phyloP scores from a whole-genome alignment of 2,797 vertebrate species.

The Notoglanidium macrostoma region DNA sequence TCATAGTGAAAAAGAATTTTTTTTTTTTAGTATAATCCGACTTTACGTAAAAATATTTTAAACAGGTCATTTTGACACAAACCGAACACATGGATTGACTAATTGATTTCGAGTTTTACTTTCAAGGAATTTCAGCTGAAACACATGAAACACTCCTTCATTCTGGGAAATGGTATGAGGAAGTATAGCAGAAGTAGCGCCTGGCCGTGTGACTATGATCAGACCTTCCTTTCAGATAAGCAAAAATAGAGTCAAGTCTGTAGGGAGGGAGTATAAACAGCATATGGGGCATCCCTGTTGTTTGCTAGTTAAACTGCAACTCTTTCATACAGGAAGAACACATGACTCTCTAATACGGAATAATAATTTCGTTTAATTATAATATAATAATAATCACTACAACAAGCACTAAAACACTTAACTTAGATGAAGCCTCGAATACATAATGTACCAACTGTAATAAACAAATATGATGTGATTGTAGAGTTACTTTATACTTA shows the following conservation, averaged over 20 bases:
- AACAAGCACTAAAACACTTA: slow-evolving; percentile 9
- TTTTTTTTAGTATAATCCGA: not conserved
- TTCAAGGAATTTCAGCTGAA: not conserved
- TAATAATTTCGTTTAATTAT: too few relatives aligned
- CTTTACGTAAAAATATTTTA: not conserved
- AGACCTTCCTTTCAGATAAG: slow-evolving; percentile 32
- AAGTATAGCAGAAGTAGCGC: not conserved
- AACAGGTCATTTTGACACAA: slow-evolving; percentile 2
- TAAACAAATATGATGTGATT: not conserved
- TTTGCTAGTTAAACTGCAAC: slow-evolving; percentile 32
- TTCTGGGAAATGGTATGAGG: not conserved
- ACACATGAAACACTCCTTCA: not conserved
- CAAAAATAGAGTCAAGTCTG: not conserved
- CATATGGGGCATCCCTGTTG: slow-evolving; percentile 12
- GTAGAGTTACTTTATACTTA: not conserved
- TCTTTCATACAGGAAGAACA: slow-evolving; percentile 16
- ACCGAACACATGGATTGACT: too few relatives aligned
- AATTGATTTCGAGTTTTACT: not conserved
- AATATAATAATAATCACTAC: too few relatives aligned
- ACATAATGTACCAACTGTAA: not conserved
- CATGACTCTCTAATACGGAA: slow-evolving; percentile 23
- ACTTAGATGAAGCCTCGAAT: not conserved
- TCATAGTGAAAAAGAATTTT: too few relatives aligned
- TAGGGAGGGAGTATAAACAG: not conserved
- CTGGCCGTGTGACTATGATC: not conserved